Percentiles rank a stretch among this genome's conserved stretches.
Evolutionary conservation across 2,113 vertebrate species (phyloP).

Genomic region (Dipodomys ordii): DNA sequence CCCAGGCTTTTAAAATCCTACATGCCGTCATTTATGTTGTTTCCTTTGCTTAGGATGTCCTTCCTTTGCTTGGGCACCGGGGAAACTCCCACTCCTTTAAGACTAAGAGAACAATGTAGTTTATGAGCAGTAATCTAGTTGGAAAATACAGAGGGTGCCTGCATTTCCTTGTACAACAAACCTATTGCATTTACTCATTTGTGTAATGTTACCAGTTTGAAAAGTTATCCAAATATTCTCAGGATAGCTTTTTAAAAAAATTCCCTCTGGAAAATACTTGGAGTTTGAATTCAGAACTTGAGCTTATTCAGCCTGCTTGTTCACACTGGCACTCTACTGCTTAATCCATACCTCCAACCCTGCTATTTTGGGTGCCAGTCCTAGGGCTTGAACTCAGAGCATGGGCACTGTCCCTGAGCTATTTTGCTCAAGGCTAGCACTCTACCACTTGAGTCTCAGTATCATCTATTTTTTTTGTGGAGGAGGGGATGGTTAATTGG

Average conservation of each 20-base stretch:
- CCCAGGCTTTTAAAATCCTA: neutral
- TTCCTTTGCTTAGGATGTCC: slow-evolving; percentile 13
- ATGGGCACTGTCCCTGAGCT: too few species aligned
- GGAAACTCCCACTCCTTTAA: neutral
- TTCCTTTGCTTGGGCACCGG: neutral
- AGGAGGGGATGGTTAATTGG: too few species aligned
- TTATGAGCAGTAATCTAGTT: neutral
- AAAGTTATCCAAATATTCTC: neutral
- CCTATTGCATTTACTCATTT: neutral
- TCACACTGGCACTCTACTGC: too few species aligned
- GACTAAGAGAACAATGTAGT: neutral
- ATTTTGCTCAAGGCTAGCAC: too few species aligned
- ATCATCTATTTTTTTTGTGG: too few species aligned
- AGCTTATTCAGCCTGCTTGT: too few species aligned
- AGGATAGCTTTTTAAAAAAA: neutral
- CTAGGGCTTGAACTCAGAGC: too few species aligned
- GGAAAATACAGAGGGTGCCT: neutral
- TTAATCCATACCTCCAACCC: too few species aligned
- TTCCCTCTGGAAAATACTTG: too few species aligned
- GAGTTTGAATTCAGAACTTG: too few species aligned
- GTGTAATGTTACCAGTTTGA: neutral
- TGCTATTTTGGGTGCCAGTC: too few species aligned
- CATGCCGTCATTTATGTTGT: neutral
- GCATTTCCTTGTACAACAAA: neutral
- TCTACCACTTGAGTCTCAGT: too few species aligned